Percentiles rank a stretch among this genome's conserved stretches.
phyloP scores from a whole-genome alignment of 2,113 vertebrate genomes.

The Mobula birostris region DNA sequence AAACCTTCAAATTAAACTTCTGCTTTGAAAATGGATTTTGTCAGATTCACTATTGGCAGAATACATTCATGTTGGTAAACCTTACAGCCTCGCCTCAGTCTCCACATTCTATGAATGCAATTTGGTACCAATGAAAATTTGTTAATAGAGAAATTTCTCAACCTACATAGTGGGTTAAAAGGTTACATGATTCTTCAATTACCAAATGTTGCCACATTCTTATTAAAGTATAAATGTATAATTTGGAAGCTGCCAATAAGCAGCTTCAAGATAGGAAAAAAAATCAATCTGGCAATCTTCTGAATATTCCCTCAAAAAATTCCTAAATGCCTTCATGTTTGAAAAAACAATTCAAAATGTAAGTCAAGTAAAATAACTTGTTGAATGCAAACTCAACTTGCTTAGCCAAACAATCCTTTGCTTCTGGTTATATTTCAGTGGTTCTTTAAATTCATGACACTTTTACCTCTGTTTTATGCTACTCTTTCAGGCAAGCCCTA shows the following conservation, averaged over 20 bases:
- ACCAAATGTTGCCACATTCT: background rate
- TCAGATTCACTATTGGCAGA: background rate
- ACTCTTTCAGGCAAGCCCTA: background rate
- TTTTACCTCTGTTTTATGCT: background rate
- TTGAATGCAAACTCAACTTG: background rate
- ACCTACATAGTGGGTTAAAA: background rate
- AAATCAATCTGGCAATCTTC: background rate
- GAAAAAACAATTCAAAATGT: background rate
- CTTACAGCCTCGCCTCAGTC: background rate
- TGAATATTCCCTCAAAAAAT: too few species aligned
- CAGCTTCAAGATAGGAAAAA: background rate
- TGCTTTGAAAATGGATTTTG: background rate
- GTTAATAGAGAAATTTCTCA: background rate
- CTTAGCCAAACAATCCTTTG: background rate
- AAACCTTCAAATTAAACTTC: background rate
- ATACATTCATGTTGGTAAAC: background rate
- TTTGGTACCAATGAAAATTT: background rate
- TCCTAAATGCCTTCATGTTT: background rate
- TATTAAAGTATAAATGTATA: background rate
- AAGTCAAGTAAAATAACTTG: background rate
- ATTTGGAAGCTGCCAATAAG: background rate
- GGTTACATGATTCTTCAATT: background rate
- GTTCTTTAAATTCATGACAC: background rate
- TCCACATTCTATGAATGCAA: background rate
- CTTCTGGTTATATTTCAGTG: background rate